A percentile compares a stretch with the other conserved stretches of the same genome.
Evolutionary conservation across 2,797 vertebrate genomes (phyloP).

Genomic region (Halcyon chelicuti): DNA sequence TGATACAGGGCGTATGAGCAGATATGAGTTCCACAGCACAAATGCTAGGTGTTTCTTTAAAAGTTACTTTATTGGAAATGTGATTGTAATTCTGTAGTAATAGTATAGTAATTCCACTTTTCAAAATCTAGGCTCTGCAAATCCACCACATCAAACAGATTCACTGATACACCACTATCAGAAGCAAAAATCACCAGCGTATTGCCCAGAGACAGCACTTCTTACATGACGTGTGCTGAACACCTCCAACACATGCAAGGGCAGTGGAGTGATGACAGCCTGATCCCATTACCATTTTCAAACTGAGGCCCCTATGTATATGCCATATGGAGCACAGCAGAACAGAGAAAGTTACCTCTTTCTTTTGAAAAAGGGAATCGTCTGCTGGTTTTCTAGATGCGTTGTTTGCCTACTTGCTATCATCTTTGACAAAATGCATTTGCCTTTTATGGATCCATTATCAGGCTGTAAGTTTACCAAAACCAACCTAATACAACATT

Average conservation of each 20-base stretch:
- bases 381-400: neutral
- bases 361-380: neutral
- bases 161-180: neutral
- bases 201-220: neutral
- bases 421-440: neutral
- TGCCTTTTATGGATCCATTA: neutral
- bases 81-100: neutral
- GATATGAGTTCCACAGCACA: neutral
- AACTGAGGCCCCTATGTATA: neutral
- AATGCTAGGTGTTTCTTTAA: neutral
- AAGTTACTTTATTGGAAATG: neutral
- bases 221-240: accelerated
- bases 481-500: neutral
- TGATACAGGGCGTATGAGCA: neutral
- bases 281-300: neutral
- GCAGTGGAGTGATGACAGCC: neutral
- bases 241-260: neutral
- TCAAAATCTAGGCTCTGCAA: neutral
- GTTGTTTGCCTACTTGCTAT: neutral
- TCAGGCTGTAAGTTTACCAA: neutral
- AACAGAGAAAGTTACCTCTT: neutral
- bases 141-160: neutral
- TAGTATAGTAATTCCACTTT: neutral
- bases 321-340: neutral
- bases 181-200: neutral